Conservation (phyloP, 2,113 vertebrate genomes). For the Tyrannus savana region DNA sequence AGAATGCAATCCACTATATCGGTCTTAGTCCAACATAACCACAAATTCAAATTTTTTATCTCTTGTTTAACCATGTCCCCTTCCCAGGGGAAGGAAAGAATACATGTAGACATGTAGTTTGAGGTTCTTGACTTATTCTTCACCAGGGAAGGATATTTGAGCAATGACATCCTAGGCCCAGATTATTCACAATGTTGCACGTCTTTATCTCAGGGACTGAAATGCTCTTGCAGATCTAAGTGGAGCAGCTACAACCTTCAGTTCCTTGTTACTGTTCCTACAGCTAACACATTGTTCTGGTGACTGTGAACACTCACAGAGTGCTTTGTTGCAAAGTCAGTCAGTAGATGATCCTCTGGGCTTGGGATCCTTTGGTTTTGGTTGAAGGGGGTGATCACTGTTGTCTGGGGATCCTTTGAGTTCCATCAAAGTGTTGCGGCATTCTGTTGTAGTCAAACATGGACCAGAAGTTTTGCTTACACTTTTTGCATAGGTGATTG, state of each 20-base stretch:
- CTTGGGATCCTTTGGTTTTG: background rate
- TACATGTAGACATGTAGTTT: background rate
- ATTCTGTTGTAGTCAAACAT: rapidly evolving
- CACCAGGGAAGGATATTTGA: background rate
- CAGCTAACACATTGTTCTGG: background rate
- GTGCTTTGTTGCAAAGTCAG: background rate
- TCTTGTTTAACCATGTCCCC: background rate
- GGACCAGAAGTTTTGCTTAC: background rate
- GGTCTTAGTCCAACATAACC: background rate
- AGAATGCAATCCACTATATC: background rate
- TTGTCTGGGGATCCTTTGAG: background rate
- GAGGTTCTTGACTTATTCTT: background rate
- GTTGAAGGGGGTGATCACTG: background rate
- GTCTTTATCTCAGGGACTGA: background rate
- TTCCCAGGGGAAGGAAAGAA: background rate
- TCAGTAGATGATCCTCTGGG: background rate
- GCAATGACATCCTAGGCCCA: background rate
- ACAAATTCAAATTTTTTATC: background rate
- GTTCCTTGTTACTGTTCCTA: background rate
- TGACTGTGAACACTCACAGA: background rate
- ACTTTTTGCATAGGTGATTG: background rate
- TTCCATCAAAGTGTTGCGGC: background rate
- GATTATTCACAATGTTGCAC: rapidly evolving
- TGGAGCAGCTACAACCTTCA: background rate
- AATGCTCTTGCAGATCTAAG: background rate